A percentile compares a stretch with the other conserved stretches of the same genome.
Conservation (phyloP, 2,113 vertebrate genomes). For the Verasper variegatus region DNA sequence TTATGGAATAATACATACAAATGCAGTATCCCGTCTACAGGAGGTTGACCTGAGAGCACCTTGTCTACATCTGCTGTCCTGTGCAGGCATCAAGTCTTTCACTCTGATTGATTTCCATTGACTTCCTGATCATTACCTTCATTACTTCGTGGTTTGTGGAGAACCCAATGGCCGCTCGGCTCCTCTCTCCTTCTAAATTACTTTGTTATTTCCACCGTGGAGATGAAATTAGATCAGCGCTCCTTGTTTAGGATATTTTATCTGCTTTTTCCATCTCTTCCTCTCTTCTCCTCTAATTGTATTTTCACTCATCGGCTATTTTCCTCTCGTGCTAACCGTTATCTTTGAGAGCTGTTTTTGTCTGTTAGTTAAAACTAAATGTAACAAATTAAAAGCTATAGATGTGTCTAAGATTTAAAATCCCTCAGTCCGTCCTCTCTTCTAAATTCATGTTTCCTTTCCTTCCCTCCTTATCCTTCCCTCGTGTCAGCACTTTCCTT, state of each 20-base stretch:
- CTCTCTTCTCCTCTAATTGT: no score
- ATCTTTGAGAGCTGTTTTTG: no score
- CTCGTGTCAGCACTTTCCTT: constrained; percentile 9
- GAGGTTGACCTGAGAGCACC: constrained; percentile 11
- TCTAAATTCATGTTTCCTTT: constrained; percentile 1
- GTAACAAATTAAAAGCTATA: background rate
- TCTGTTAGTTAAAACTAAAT: no score
- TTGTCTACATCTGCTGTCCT: background rate
- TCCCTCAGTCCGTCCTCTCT: background rate
- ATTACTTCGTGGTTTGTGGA: constrained; percentile 45
- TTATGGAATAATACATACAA: no score
- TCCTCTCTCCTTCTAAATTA: constrained; percentile 6
- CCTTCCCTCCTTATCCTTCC: background rate
- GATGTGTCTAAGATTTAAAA: background rate
- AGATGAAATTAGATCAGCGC: constrained; percentile 13
- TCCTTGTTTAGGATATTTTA: no score
- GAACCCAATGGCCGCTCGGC: background rate
- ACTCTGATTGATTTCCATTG: constrained; percentile 40
- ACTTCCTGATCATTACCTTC: constrained; percentile 55
- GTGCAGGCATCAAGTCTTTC: constrained; percentile 14
- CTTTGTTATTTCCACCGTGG: constrained; percentile 24
- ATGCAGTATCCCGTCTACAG: background rate
- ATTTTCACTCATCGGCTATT: no score
- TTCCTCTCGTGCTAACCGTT: no score
- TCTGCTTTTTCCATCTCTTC: no score